Evolutionary conservation across 2,888 invertebrate genomes (phyloP).

Genomic region (Plagiodera versicolora): DNA sequence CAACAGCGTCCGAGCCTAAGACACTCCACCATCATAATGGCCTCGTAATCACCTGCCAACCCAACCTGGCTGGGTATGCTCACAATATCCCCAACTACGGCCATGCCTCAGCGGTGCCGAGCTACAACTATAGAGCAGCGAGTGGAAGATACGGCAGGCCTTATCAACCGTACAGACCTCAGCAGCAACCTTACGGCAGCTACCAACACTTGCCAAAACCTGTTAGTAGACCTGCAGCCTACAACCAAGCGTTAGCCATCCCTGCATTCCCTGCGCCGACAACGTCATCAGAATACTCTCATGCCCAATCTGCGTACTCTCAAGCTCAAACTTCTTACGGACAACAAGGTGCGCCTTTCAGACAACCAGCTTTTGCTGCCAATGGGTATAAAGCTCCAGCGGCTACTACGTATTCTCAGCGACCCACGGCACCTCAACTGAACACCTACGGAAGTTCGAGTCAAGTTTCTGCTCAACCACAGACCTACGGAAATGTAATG

Average conservation of each 20-base stretch:
- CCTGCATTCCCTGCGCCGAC: constrained; percentile 18
- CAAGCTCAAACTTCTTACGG: background rate
- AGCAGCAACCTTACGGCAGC: constrained; percentile 21
- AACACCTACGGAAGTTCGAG: background rate
- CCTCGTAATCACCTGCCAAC: constrained; percentile 54
- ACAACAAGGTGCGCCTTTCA: background rate
- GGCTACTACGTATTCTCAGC: background rate
- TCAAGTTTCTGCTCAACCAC: background rate
- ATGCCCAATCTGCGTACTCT: constrained; percentile 6
- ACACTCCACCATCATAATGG: constrained; percentile 43
- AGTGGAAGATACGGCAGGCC: constrained; percentile 25
- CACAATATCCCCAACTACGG: constrained; percentile 31
- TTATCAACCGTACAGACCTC: constrained; percentile 21
- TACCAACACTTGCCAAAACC: constrained; percentile 18
- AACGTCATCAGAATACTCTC: constrained; percentile 7
- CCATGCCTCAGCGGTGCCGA: background rate
- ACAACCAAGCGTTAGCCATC: constrained; percentile 26
- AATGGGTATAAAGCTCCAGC: constrained; percentile 10
- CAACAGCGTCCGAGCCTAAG: constrained; percentile 17
- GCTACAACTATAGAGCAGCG: constrained; percentile 30
- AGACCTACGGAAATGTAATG: constrained; percentile 16
- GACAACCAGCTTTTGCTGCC: constrained; percentile 1
- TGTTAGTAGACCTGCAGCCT: background rate
- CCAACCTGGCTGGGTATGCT: constrained; percentile 52
- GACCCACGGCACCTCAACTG: constrained; percentile 22